Evolutionary conservation across 1,140 invertebrate genomes (phyloP).

Genomic region (Stenopsyche tienmushanensis): DNA sequence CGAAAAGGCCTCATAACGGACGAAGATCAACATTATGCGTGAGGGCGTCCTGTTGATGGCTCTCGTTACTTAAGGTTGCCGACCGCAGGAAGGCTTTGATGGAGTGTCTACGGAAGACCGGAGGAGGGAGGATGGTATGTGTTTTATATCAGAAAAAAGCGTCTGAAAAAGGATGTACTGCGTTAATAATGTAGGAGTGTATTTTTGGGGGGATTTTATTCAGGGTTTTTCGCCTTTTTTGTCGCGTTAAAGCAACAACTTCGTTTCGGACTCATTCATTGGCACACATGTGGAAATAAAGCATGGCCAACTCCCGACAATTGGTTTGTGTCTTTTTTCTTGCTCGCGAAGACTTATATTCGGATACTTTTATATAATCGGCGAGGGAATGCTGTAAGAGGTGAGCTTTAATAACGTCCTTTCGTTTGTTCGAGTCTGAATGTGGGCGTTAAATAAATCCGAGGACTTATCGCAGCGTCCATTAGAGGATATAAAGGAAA

Average conservation of each 20-base stretch:
- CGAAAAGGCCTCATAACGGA: neutral
- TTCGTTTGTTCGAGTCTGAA: no score
- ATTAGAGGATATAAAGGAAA: no score
- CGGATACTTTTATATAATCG: no score
- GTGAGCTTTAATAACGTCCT: no score
- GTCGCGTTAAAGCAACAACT: constrained; percentile 1
- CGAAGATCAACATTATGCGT: neutral
- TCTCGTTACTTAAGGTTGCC: neutral
- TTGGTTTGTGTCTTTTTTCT: neutral
- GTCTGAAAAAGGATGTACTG: constrained; percentile 6
- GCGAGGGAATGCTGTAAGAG: no score
- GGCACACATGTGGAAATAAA: neutral
- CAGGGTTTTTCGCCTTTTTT: neutral
- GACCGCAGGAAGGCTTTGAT: neutral
- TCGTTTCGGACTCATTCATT: neutral
- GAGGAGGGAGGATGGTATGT: neutral
- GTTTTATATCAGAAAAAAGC: constrained; percentile 17
- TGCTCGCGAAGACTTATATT: no score
- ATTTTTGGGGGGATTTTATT: constrained; percentile 14
- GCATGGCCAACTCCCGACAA: neutral
- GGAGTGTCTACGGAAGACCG: neutral
- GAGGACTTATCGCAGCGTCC: no score
- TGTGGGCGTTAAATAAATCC: no score
- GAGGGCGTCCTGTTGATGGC: neutral
- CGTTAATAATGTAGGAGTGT: constrained; percentile 8